phyloP scores from a whole-genome alignment of 2,113 vertebrate genomes.

The Dipodomys merriami region DNA sequence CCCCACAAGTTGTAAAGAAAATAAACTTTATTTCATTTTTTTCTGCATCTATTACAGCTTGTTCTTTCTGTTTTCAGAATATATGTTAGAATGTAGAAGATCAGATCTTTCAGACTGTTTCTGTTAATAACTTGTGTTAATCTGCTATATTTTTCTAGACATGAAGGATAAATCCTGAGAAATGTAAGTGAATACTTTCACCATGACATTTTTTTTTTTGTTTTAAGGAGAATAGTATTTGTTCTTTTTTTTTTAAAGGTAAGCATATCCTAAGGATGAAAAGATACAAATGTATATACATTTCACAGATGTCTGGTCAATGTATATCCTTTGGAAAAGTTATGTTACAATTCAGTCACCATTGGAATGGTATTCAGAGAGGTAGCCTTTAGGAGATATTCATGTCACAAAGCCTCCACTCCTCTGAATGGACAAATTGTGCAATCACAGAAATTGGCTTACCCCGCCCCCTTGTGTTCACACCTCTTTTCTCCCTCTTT shows the following conservation, averaged over 20 bases:
- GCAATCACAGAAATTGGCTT: neutral
- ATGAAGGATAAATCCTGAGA: constrained; percentile 1
- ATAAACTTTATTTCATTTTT: too few species aligned
- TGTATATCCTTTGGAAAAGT: neutral
- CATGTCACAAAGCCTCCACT: neutral
- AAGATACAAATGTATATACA: neutral
- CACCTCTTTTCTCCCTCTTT: neutral
- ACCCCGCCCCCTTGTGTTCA: too few species aligned
- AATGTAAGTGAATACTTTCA: constrained; percentile 2
- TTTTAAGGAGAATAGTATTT: neutral
- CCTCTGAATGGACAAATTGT: neutral
- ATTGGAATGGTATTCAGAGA: neutral
- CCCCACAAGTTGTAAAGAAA: too few species aligned
- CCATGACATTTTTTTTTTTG: neutral
- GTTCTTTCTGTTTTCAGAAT: neutral
- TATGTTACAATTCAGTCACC: neutral
- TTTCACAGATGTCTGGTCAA: neutral
- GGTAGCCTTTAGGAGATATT: neutral
- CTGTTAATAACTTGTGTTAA: constrained; percentile 11
- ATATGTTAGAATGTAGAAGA: neutral
- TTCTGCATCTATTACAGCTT: too few species aligned
- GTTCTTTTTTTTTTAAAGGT: neutral
- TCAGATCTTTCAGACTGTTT: constrained; percentile 17
- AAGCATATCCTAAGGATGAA: neutral
- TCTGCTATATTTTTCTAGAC: neutral